Base-by-base conservation (phyloP, 2,113 vertebrate species). In the Scomber scombrus region DNA sequence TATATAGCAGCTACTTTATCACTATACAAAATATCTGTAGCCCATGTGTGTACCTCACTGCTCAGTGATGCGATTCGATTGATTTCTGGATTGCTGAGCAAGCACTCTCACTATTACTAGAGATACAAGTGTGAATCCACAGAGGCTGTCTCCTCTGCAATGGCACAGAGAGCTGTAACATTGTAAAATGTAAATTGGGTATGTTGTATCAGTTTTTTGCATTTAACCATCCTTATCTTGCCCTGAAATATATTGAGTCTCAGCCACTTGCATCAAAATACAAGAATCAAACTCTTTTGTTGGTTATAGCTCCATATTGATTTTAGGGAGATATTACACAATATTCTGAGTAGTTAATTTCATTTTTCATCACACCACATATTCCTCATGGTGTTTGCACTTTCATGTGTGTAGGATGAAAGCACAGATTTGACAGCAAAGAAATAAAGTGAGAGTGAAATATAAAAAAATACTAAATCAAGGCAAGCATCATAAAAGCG, bases 1-100 rank as follows among this genome's bases (percentile, higher is more conserved):
- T 11, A 43, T 7, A 52, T 54, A 55, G 54, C 58, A 66, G 65
- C 66, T 76, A 15, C 71, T 65, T 80, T 49, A 76, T 85, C 83
- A 77, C 61, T n/a, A 16, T 11, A 21, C 43, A 54, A 18, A 56
- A 31, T 68, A 74, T 74, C 56, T 74, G 34, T 4, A 26, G 60
- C 57, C 57, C 12, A 34, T 23, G 49, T 29, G 51, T 80, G 71
- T 18, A 47, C 34, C 34, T 40, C 34, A 40, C 34, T 40, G 29
- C 43, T 49, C 67, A 56, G 71, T 84, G 64, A 45, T 64, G 70
- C 43, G 2, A 46, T 68, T 9, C 34, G 8, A 40, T 49, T 58
- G 34, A 74, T 69, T 54, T 61, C 26, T 50, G 50, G 5, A 14
- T 7, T 67, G 80, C 80, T 86, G 80, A 79, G 29, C 3, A 5